Evolutionary conservation across 2,888 invertebrate genomes (phyloP), one percentile per base, ranked within the genome.

Genomic region (Hirtodrosophila cameraria): DNA sequence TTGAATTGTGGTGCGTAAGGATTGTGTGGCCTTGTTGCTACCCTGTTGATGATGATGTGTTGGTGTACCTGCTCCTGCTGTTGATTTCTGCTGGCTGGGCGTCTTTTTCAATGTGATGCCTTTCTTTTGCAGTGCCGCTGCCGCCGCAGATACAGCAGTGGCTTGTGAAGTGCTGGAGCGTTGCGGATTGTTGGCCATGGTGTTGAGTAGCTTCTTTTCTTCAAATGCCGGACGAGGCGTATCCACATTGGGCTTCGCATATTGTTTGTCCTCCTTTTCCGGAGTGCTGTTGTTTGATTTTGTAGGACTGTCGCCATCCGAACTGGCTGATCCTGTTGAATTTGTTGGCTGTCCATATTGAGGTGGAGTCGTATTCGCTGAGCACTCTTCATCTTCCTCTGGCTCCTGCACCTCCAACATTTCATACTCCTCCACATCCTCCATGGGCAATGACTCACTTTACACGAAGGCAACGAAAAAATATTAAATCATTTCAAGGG

Each of bases 341-440:
- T 81, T 74, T 1, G 74, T 42, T 7, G 64, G 59, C 23, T 71
- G 82, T 0, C 52, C 68, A 11, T 57, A 72, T 12, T 58, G 45
- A 1, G 41, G 57, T 2, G 59, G 43, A 5, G 27, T 70, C 1
- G 38, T 39, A 20, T 27, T 46, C 5, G 67, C 54, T 0, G 62
- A 58, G 3, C 59, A 63, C 5, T 61, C 74, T 2, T 87, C 76
- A 3, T 88, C 86, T 2, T 90, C 90, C 4, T 90, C 90, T 1
- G 80, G 89, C 41, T 90, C 90, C 16, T 90, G 89, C 0, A 90
- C 90, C 33, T 90, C 90, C 5, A 90, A 59, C 82, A 90, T 89
- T 59, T 90, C 90, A 3, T 88, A 90, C 25, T 89, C 88, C 48
- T 90, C 90, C 20, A 89, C 90, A 28, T 90, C 90, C 15, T 85